Evolutionary conservation across 2,113 vertebrate species (phyloP).

Genomic region (Alethe diademata): DNA sequence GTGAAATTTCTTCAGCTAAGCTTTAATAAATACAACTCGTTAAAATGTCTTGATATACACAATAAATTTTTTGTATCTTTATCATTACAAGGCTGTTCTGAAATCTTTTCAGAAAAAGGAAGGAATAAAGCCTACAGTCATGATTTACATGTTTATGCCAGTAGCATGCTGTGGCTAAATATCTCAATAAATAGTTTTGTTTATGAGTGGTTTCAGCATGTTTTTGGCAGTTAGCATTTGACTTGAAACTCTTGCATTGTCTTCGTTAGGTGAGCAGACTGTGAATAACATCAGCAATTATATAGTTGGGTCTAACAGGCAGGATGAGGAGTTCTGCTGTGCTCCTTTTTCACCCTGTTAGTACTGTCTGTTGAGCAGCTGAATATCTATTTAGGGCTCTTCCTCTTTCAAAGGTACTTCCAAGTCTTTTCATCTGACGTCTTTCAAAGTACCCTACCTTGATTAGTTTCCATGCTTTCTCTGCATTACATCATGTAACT

Average conservation of each 20-base stretch:
- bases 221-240: not conserved
- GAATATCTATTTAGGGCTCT: not conserved
- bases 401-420: not conserved
- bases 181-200: not conserved
- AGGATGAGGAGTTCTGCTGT: not conserved
- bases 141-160: not conserved
- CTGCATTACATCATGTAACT: not conserved
- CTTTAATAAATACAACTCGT: not conserved
- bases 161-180: not conserved
- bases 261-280: not conserved
- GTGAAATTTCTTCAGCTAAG: not conserved
- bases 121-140: not conserved
- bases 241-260: not conserved
- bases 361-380: not conserved
- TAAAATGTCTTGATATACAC: not conserved
- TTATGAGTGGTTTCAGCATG: not conserved
- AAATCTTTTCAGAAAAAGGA: not conserved
- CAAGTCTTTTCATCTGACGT: not conserved
- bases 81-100: not conserved
- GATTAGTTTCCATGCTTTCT: not conserved
- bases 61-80: not conserved
- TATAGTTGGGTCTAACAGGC: not conserved
- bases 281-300: not conserved
- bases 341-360: not conserved
- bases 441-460: constrained; percentile 10